Base-by-base conservation (phyloP, 2,113 vertebrate genomes). In the Pterocles gutturalis region DNA sequence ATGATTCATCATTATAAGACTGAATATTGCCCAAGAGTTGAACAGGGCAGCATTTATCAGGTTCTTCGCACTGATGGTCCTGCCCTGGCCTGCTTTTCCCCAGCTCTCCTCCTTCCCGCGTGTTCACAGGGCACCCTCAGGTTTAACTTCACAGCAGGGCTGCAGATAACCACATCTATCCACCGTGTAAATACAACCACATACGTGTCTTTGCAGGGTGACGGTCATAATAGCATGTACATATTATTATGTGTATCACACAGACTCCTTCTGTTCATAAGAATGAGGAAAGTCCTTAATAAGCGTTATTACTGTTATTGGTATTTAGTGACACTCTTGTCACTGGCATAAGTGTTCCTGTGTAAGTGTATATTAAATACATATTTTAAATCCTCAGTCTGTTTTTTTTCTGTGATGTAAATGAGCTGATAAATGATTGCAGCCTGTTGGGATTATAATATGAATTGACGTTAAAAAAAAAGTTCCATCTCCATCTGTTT, bases 401-500 rank as follows among this genome's bases (percentile, higher is more conserved):
- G 7, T 67, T 87, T 96, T 90, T 79, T 33, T 46, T 41, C 41
- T 41, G 0, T 13, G 15, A 54, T 25, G 28, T 53, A 87, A 96
- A 97, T 61, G 87, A 94, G 76, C 75, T 92, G 93, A 96, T 89
- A 96, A 92, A 85, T n/a, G 83, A 93, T 70, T 69, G 80, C 83
- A 97, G 92, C 71, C 98, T 90, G 49, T 89, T 95, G 70, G 87
- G 95, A 95, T 87, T 90, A 61, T 97, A 94, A 94, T 94, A 93
- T 90, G 92, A 97, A 97, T 89, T 94, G 96, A 97, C 97, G 96
- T 88, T 82, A 82, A 93, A 78, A 92, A 72, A 96, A 89, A 80
- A 82, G 76, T 85, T 89, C 72, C 31, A 89, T 61, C 69, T 87
- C 98, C 98, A 98, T 98, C 98, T 98, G 98, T 97, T 97, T 93